Evolutionary conservation across 1,140 invertebrate genomes (phyloP), one percentile per base, ranked within the genome.

Genomic region (Brachionus calyciflorus): DNA sequence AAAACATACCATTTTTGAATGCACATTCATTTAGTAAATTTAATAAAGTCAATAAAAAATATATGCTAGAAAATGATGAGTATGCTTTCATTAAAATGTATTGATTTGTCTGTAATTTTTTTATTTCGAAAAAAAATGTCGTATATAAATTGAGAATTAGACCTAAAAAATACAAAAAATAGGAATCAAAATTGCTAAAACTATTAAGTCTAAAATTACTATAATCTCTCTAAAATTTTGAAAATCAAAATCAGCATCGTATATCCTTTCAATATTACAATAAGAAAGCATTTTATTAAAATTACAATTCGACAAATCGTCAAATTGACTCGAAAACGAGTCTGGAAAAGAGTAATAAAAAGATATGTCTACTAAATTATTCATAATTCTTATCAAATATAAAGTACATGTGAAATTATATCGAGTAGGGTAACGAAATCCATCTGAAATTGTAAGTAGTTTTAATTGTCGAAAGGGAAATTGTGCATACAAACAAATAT

Each of bases 401-500:
- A 60, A 60, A 33, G 28, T 30, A 10, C 55, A 60, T 12, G 55
- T 60, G 33, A 60, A 60, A 33, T 60, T 60, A 14, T 33, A 12
- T 14, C 7, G 5, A 1, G n/a, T n/a, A n/a, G 30, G 12, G n/a
- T 28, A n/a, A 2, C n/a, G 3, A 60, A 30, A n/a, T 37, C 55
- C 55, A 37, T 60, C 55, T 30, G 24, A 30, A 19, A 30, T 28
- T 5, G n/a, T n/a, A 12, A 60, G n/a, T 14, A n/a, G 33, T 33
- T 33, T 33, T n/a, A 60, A 19, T 14, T 60, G 55, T n/a, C 33
- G 14, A 60, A 60, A 60, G 2, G 55, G 55, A 37, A 60, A 60
- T 28, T 60, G 4, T 5, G 10, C n/a, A 5, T 33, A 60, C 28
- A 60, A 60, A 33, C 55, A 60, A 37, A 60, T 30, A 60, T 60